Base-by-base conservation (phyloP, 2,888 invertebrate genomes). In the Arenicola marina region DNA sequence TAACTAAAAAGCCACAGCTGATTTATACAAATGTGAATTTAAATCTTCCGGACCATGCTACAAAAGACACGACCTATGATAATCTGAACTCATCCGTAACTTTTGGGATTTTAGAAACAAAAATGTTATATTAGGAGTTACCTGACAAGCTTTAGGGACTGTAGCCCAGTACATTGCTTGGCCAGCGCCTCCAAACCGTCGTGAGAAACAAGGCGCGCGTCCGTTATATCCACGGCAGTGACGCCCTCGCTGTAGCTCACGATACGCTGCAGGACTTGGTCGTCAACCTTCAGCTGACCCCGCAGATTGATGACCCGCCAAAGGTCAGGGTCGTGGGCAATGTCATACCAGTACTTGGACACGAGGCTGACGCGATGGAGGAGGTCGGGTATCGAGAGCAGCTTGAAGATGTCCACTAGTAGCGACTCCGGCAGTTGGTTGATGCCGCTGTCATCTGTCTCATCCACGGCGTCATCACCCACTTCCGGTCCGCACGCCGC, bases 271-370 rank as follows among this genome's bases (percentile, higher is more conserved):
- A 48, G 26, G 48, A 48, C 26, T 11, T 24, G 15, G 26, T 48
- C 48, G 24, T 11, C 26, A 7, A 48, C n/a, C 26, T 24, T 11
- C 48, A 24, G 11, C 26, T 48, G 48, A 7, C 48, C 48, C 7
- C 48, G 15, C 11, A 48, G 48, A 24, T 48, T 48, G 18, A 48
- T 7, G 7, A n/a, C 26, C 26, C 48, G 15, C 48, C 48, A 48
- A 7, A 48, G 48, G 26, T 48, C 48, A 7, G 48, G 48, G 24
- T 48, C 48, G 24, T 48, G 48, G 7, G n/a, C 7, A 11, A 48
- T n/a, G 26, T 48, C 26, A 24, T 48, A 48, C 48, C 48, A 48
- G 24, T 48, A 48, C 48, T 48, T 48, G 26, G 18, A 21, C n/a
- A 48, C 48, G 24, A 48, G 48, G 18, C 18, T n/a, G 18, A 48